phyloP scores from a whole-genome alignment of 2,888 invertebrate genomes.

The Tanaodytes sp. region DNA sequence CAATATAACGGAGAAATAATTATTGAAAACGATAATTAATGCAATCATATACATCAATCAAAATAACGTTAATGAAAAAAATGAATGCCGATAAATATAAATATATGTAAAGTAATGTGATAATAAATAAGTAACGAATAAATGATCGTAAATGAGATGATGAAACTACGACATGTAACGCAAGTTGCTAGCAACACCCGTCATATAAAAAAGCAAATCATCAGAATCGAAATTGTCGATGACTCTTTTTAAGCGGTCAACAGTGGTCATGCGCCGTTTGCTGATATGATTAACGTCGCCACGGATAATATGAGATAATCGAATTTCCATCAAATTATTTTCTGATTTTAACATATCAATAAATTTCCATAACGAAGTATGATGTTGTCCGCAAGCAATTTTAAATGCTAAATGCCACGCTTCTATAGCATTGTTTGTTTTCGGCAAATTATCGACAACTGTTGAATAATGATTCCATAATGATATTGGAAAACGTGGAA shows the following conservation, averaged over 20 bases:
- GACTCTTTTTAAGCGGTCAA: not conserved
- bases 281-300: not conserved
- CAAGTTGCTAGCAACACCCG: too few relatives aligned
- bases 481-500: not conserved
- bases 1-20: too few relatives aligned
- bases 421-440: slow-evolving; percentile 8
- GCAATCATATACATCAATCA: too few relatives aligned
- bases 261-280: not conserved
- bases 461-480: slow-evolving; percentile 4
- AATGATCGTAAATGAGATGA: too few relatives aligned
- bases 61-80: too few relatives aligned
- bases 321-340: not conserved
- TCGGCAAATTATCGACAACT: not conserved
- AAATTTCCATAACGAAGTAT: not conserved
- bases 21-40: too few relatives aligned
- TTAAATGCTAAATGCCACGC: not conserved
- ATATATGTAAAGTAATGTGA: too few relatives aligned
- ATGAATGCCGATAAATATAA: too few relatives aligned
- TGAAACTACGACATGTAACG: too few relatives aligned
- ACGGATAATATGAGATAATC: not conserved
- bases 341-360: not conserved
- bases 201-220: not conserved
- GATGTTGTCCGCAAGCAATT: not conserved
- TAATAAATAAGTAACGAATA: too few relatives aligned
- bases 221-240: not conserved